These are phyloP conservation scores for Chloroceryle inda DNA, from an alignment of 2,797 vertebrate genomes.

Conservation along the genomic window DNA sequence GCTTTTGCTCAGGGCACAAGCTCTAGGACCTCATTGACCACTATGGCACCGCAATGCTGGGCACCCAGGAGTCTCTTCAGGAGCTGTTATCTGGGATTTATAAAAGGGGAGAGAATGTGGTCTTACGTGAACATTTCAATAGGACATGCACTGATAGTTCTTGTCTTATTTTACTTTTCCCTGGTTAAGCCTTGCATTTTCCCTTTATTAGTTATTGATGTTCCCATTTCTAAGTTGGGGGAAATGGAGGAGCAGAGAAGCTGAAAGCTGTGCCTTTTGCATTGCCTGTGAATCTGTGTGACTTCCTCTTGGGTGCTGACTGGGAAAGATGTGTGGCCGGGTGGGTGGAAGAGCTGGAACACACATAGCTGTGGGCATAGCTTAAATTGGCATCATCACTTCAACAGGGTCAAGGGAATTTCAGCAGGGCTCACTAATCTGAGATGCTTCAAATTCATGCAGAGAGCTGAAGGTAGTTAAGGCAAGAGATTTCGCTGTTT, in stretches of 20 bases:
- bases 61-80: background rate
- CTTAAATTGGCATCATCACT: background rate
- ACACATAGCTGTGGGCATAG: background rate
- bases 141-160: accelerated
- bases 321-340: background rate
- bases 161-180: background rate
- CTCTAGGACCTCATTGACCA: background rate
- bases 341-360: background rate
- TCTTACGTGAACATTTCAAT: background rate
- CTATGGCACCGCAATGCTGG: accelerated
- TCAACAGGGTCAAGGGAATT: background rate
- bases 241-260: background rate
- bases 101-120: background rate
- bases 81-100: background rate
- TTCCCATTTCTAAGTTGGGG: background rate
- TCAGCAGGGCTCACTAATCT: background rate
- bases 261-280: background rate
- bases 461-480: background rate
- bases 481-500: background rate
- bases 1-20: background rate
- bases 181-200: background rate
- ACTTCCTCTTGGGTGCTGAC: background rate
- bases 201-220: background rate
- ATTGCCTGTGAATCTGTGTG: background rate
- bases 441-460: background rate